Evolutionary conservation across 2,113 vertebrate species (phyloP).

Genomic region (Elanoides forficatus): DNA sequence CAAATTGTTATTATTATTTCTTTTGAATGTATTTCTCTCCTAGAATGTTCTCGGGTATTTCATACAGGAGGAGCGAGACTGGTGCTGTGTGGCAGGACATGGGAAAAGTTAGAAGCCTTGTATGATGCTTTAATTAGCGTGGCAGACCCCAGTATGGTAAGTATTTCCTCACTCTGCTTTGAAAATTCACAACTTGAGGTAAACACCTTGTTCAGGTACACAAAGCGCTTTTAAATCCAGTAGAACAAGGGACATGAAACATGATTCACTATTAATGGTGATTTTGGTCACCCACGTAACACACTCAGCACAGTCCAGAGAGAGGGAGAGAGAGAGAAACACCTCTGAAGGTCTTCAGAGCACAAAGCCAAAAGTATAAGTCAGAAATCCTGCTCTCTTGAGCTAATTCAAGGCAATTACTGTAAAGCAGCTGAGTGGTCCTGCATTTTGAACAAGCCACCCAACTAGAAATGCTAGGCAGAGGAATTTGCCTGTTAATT

Average conservation of each 20-base stretch:
- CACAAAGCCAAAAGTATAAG: background rate
- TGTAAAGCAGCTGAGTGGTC: background rate
- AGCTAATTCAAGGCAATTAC: background rate
- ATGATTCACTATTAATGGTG: background rate
- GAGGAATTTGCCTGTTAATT: background rate
- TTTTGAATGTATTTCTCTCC: background rate
- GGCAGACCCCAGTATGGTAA: constrained; percentile 86
- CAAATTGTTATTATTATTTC: background rate
- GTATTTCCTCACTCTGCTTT: background rate
- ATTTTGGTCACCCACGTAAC: background rate
- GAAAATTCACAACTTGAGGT: background rate
- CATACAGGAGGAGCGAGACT: constrained; percentile 89
- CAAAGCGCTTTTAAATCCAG: background rate
- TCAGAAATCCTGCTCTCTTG: background rate
- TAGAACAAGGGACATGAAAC: background rate
- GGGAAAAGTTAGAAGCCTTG: constrained; percentile 91
- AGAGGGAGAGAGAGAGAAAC: background rate
- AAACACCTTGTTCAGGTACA: background rate
- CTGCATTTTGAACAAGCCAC: background rate
- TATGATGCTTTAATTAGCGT: constrained; percentile 79
- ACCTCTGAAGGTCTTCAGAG: background rate
- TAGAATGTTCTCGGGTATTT: constrained; percentile 90
- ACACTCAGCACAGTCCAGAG: background rate
- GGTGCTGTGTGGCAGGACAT: constrained; percentile 87
- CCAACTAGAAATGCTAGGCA: background rate